Evolutionary conservation across 2,888 invertebrate species (phyloP), one percentile per base, ranked within the genome.

Genomic region (Standfussiana lucernea): DNA sequence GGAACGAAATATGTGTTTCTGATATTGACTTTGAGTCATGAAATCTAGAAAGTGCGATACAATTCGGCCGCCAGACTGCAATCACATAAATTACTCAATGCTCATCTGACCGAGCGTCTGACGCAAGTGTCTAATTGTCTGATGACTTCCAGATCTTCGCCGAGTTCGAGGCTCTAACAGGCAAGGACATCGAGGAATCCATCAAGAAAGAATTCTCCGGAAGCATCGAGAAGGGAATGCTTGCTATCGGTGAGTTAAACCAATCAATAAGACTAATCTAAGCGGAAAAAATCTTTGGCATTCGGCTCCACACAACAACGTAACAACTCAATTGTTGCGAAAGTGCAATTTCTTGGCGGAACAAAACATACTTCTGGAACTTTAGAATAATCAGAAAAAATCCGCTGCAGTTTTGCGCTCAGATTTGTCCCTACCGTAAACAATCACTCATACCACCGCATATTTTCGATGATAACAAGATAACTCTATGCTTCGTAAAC

Each of bases 141-240:
- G 68, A 77, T 69, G 32, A 70, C 56, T 93, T 93, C 32, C 97
- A 98, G 93, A 98, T 98, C 84, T 98, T 99, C 94, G 97, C 98
- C 78, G 99, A 99, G 92, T 99, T 98, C 93, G 98, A 98, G 94
- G 98, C 98, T 87, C 90, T 98, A 82, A 97, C 98, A 68, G 98
- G 99, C 64, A 98, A 98, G 91, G 98, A 98, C 91, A 98, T 99
- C 89, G 98, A 99, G 92, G 97, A 98, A 50, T 97, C 98, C 35
- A 98, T 99, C 94, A 98, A 98, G 95, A 98, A 98, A 86, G 99
- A 99, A 95, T 99, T 99, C 96, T 98, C 99, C 84, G 99, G 99
- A 86, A 98, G 98, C 91, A 97, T 99, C 75, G 98, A 99, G 93
- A 98, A 98, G 93, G 99, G 99, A 89, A 97, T 99, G 93, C 97